phyloP scores from a whole-genome alignment of 2,797 vertebrate species.

The Dendrocincla tyrannina region DNA sequence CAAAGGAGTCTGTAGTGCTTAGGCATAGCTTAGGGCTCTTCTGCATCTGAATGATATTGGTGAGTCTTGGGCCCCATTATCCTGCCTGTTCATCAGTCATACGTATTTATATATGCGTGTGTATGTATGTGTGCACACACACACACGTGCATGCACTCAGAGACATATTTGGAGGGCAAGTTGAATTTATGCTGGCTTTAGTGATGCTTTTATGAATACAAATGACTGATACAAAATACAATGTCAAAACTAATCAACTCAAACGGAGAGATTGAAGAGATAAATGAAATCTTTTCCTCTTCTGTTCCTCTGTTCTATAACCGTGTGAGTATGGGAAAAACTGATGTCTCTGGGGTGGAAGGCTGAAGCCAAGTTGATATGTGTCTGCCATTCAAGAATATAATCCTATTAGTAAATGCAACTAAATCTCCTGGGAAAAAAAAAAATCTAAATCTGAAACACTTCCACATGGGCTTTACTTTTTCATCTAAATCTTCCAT shows the following conservation, averaged over 20 bases:
- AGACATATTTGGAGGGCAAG: not conserved
- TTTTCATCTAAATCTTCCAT: not conserved
- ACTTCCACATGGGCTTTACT: not conserved
- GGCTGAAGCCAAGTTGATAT: not conserved
- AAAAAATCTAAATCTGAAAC: not conserved
- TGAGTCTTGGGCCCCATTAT: not conserved
- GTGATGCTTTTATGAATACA: constrained; percentile 25
- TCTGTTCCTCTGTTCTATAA: not conserved
- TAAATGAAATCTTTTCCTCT: not conserved
- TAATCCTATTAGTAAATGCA: constrained; percentile 34
- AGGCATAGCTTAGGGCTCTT: not conserved
- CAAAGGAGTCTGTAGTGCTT: not conserved
- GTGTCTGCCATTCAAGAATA: constrained; percentile 6
- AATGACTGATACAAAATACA: not conserved
- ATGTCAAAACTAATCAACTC: constrained; percentile 25
- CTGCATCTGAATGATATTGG: not conserved
- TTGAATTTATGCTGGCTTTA: not conserved
- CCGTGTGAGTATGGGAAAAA: not conserved
- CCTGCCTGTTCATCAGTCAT: not conserved
- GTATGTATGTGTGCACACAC: not conserved
- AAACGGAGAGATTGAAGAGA: not conserved
- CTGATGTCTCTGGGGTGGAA: not conserved
- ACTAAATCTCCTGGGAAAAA: constrained; percentile 3
- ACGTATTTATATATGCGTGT: not conserved
- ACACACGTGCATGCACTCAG: not conserved